These are phyloP conservation scores for Cheilinus undulatus DNA, from an alignment of 2,113 vertebrate genomes.

Conservation along the genomic window DNA sequence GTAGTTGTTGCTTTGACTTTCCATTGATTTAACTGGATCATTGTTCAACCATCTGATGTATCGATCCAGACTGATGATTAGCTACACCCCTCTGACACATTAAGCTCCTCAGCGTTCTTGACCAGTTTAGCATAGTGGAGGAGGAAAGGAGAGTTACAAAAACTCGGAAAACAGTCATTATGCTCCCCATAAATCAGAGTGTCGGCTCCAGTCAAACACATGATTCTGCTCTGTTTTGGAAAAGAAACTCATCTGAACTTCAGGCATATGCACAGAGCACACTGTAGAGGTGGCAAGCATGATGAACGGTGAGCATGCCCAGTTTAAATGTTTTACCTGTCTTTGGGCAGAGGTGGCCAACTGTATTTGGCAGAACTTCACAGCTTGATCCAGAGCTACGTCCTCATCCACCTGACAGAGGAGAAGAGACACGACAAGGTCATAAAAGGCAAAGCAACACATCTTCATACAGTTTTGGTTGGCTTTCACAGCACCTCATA, in stretches of 20 bases:
- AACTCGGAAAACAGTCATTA: no score
- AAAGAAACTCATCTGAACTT: background rate
- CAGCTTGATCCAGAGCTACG: constrained; percentile 94
- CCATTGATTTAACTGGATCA: no score
- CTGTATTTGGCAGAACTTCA: constrained; percentile 99
- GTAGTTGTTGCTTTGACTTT: no score
- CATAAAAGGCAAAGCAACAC: constrained; percentile 12
- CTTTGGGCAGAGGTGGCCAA: constrained; percentile 93
- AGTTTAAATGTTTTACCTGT: constrained; percentile 86
- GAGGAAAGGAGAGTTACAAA: no score
- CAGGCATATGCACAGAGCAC: background rate
- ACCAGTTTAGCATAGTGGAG: no score
- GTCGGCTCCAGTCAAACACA: no score
- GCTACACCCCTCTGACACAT: no score
- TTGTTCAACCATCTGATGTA: no score
- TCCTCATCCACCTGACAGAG: constrained; percentile 93
- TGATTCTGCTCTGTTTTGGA: no score
- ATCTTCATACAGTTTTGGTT: background rate
- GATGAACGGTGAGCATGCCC: constrained; percentile 1
- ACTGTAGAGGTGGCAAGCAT: background rate
- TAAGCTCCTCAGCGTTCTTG: no score
- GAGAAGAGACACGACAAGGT: constrained; percentile 39
- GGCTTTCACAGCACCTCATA: background rate
- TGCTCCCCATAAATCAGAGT: no score
- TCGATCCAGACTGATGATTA: no score